Conservation (phyloP, 1,140 invertebrate species). For the Leptestheria dahalacensis region DNA sequence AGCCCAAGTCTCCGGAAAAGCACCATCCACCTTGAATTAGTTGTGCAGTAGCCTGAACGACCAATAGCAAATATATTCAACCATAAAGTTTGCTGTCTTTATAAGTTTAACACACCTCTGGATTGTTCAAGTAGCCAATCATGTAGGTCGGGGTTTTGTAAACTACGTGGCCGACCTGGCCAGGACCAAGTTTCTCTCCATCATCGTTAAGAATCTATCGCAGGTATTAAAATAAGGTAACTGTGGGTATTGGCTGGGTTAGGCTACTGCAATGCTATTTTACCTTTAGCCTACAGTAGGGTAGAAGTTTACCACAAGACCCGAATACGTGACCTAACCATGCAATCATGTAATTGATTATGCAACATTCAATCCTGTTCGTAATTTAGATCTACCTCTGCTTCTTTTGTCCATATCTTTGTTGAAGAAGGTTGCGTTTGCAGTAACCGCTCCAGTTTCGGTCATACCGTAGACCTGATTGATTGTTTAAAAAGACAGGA, state of each 20-base stretch:
- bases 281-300: not conserved
- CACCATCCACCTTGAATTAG: slow-evolving; percentile 28
- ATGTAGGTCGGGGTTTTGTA: slow-evolving; percentile 30
- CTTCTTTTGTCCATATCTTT: not conserved
- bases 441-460: not conserved
- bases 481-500: not conserved
- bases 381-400: not conserved
- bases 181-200: slow-evolving; percentile 20
- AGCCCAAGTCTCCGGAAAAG: slow-evolving; percentile 33
- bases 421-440: not conserved
- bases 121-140: slow-evolving; percentile 57
- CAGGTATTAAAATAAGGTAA: not conserved
- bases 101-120: no score
- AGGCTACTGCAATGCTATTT: no score
- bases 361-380: not conserved
- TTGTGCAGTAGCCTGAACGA: not conserved
- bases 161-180: slow-evolving; percentile 23
- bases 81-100: no score
- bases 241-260: no score
- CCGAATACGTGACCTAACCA: not conserved
- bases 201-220: slow-evolving; percentile 23
- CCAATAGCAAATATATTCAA: no score
- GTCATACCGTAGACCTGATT: slow-evolving; percentile 5
- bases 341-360: not conserved
- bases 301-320: not conserved